Percentiles rank a stretch among this genome's conserved stretches.
These are phyloP conservation scores for Otis tarda DNA, from an alignment of 2,113 vertebrate genomes.

Conservation along the genomic window DNA sequence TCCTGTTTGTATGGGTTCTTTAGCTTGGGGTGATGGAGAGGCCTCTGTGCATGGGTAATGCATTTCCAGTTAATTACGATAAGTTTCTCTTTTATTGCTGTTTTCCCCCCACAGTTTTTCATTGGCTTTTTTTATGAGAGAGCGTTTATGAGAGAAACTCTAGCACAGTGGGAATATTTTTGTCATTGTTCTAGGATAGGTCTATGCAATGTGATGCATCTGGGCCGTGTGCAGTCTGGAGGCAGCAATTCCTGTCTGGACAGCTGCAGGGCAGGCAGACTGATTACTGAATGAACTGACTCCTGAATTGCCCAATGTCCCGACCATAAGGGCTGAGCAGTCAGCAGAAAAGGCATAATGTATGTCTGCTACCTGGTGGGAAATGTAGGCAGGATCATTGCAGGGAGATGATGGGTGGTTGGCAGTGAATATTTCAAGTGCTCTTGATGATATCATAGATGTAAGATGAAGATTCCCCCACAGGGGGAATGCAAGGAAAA, in stretches of 20 bases:
- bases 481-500: neutral
- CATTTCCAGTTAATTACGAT: neutral
- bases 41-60: neutral
- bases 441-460: neutral
- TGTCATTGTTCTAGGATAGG: neutral
- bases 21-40: neutral
- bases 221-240: neutral
- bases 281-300: neutral
- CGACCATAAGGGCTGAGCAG: neutral
- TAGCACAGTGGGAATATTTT: neutral
- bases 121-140: neutral
- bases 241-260: neutral
- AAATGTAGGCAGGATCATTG: neutral
- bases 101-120: neutral
- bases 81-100: neutral
- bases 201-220: neutral
- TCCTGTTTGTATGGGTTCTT: conserved; percentile 5
- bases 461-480: neutral
- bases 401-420: neutral
- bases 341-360: accelerated
- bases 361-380: neutral
- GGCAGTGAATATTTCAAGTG: neutral
- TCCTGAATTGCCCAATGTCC: neutral
- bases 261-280: neutral
- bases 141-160: neutral